Percentiles rank a stretch among this genome's conserved stretches.
These are phyloP conservation scores for Telmatherina bonti DNA, from an alignment of 2,797 vertebrate genomes.

Conservation along the genomic window DNA sequence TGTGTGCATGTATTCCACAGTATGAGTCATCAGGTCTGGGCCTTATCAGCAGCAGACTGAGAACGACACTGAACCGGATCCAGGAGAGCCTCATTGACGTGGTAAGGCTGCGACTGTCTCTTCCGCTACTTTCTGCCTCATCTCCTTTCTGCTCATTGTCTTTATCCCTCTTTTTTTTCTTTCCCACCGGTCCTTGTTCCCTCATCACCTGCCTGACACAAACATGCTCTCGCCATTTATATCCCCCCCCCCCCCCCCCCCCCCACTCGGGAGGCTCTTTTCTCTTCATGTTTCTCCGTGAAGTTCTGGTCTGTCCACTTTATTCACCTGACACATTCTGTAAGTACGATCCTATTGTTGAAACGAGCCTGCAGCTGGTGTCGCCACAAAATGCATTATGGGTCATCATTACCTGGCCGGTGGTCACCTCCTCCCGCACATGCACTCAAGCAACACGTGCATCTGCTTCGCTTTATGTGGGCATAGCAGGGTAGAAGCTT, in stretches of 20 bases:
- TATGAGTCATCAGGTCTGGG: conserved; percentile 96
- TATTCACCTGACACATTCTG: not conserved
- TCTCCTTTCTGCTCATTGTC: conserved; percentile 18
- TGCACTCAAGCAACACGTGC: conserved; percentile 9
- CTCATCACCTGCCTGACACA: conserved; percentile 42
- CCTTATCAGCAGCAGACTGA: conserved; percentile 96
- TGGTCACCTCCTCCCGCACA: conserved; percentile 41
- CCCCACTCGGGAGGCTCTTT: conserved; percentile 15
- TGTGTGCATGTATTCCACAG: conserved; percentile 79
- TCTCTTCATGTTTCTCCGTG: conserved; percentile 34
- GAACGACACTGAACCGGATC: conserved; percentile 96
- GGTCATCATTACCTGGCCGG: conserved; percentile 68
- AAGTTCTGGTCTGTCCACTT: conserved; percentile 35
- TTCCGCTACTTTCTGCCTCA: conserved; percentile 3
- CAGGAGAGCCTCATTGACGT: conserved; percentile 97
- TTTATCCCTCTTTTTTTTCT: conserved; percentile 2
- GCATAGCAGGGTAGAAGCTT: conserved; percentile 28
- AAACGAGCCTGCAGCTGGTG: conserved; percentile 36
- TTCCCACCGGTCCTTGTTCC: conserved; percentile 23
- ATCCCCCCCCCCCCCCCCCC: conserved; percentile 10
- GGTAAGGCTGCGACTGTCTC: conserved; percentile 81
- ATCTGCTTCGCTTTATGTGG: conserved; percentile 45
- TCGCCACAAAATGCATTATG: conserved; percentile 70
- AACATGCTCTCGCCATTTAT: conserved; percentile 21
- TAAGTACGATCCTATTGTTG: conserved; percentile 26